phyloP scores from a whole-genome alignment of 2,113 vertebrate genomes.

The Sprattus sprattus region DNA sequence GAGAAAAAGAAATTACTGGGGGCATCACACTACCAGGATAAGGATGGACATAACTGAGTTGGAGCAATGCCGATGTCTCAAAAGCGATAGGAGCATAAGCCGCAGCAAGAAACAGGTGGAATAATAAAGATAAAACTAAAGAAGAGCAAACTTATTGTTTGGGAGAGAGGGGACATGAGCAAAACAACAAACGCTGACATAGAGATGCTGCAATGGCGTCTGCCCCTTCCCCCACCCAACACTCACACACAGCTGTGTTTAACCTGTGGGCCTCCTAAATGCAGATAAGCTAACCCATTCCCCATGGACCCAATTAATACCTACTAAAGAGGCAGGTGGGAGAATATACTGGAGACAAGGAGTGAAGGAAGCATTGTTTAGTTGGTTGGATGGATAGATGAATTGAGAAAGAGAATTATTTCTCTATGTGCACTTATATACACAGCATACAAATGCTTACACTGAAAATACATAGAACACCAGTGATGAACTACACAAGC shows the following conservation, averaged over 20 bases:
- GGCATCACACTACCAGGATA: too few species aligned
- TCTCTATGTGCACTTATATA: not conserved
- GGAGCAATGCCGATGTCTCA: too few species aligned
- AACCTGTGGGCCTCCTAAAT: conserved; percentile 51
- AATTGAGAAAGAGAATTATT: conserved; percentile 48
- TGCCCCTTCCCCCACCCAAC: not conserved
- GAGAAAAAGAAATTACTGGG: too few species aligned
- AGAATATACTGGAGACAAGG: not conserved
- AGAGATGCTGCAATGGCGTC: conserved; percentile 1
- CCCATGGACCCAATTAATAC: conserved; percentile 70
- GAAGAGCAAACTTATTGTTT: not conserved
- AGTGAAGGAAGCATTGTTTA: too few species aligned
- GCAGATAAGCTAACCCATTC: conserved; percentile 55
- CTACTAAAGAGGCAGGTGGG: conserved; percentile 54
- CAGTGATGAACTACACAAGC: not conserved
- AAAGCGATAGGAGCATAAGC: too few species aligned
- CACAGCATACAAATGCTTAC: conserved; percentile 24
- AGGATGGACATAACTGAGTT: too few species aligned
- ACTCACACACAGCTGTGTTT: not conserved
- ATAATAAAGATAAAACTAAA: too few species aligned
- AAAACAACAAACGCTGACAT: conserved; percentile 45
- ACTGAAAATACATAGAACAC: not conserved
- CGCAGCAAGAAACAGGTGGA: too few species aligned
- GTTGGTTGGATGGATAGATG: conserved; percentile 53
- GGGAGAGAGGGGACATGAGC: not conserved